Percentiles rank a stretch among this genome's conserved stretches.
Evolutionary conservation across 2,797 vertebrate genomes (phyloP).

Genomic region (Anas georgica): DNA sequence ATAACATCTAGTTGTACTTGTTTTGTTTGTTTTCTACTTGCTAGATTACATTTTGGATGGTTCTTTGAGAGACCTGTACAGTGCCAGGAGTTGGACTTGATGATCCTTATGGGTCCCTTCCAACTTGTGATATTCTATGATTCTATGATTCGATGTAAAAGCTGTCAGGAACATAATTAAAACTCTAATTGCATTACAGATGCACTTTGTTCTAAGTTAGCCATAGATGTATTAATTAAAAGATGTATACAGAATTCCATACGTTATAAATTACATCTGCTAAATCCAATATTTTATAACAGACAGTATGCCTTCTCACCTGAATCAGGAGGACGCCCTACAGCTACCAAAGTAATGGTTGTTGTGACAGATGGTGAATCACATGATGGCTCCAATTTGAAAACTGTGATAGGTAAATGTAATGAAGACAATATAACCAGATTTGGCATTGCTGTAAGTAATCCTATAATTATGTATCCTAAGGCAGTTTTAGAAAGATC

Average conservation of each 20-base stretch:
- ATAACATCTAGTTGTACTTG: not conserved
- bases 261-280: not conserved
- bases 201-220: not conserved
- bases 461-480: not conserved
- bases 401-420: slow-evolving; percentile 81
- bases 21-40: not conserved
- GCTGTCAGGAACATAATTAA: not conserved
- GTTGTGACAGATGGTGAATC: slow-evolving; percentile 95
- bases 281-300: slow-evolving; percentile 1
- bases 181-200: not conserved
- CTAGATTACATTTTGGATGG: not conserved
- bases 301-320: slow-evolving; percentile 81
- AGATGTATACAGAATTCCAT: not conserved
- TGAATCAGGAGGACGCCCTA: slow-evolving; percentile 78
- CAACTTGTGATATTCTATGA: too few relatives aligned
- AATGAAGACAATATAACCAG: slow-evolving; percentile 85
- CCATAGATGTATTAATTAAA: not conserved
- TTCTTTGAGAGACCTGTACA: not conserved
- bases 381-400: slow-evolving; percentile 77
- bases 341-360: slow-evolving; percentile 92
- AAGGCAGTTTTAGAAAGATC: not conserved
- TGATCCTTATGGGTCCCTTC: too few relatives aligned
- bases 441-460: slow-evolving; percentile 93
- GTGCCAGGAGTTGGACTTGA: too few relatives aligned
- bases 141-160: not conserved